These are phyloP conservation scores for Pelobates fuscus DNA, from an alignment of 2,113 vertebrate species.

Conservation along the genomic window DNA sequence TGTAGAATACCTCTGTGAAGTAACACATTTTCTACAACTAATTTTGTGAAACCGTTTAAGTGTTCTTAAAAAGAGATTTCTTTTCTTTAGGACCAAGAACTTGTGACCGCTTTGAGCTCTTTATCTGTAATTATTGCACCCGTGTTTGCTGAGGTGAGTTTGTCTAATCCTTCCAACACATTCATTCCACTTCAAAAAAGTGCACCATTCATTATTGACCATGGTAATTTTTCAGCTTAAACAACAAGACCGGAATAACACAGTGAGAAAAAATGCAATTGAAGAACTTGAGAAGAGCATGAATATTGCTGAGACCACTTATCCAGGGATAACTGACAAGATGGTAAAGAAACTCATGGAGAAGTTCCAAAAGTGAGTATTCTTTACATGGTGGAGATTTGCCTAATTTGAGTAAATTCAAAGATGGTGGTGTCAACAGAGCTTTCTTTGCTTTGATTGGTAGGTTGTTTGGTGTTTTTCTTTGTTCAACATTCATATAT, in stretches of 20 bases:
- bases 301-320: constrained; percentile 82
- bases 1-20: too few relatives aligned
- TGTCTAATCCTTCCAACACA: not conserved
- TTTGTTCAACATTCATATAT: too few relatives aligned
- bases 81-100: constrained; percentile 75
- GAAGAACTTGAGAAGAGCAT: constrained; percentile 93
- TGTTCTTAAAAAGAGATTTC: not conserved
- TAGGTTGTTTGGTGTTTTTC: too few relatives aligned
- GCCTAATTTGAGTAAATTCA: too few relatives aligned
- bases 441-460: too few relatives aligned
- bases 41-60: too few relatives aligned
- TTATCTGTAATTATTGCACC: constrained; percentile 88
- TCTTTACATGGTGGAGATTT: not conserved
- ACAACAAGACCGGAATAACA: constrained; percentile 86
- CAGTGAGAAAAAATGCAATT: constrained; percentile 79
- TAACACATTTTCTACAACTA: too few relatives aligned
- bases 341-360: constrained; percentile 94
- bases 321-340: constrained; percentile 93
- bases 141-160: constrained; percentile 86
- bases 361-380: constrained; percentile 86
- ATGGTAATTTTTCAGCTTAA: constrained; percentile 75
- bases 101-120: constrained; percentile 80
- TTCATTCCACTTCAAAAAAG: not conserved
- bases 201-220: not conserved
- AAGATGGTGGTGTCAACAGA: too few relatives aligned